Evolutionary conservation across 2,797 vertebrate genomes (phyloP), one percentile per base, ranked within the genome.

Genomic region (Cottoperca gobio): DNA sequence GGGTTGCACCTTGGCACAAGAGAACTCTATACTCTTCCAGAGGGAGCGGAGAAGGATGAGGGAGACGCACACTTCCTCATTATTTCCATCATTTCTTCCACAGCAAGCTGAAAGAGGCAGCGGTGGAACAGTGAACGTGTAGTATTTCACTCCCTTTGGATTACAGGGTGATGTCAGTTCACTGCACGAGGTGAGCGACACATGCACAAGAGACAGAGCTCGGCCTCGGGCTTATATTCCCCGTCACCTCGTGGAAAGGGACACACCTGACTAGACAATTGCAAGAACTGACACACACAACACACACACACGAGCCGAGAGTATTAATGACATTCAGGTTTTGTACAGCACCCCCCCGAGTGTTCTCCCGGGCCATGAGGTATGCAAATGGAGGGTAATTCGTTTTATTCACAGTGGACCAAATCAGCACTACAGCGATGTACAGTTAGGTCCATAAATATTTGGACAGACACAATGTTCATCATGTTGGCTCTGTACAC

Each of bases 321-420:
- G 61, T 85, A 72, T 54, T 76, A 70, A 75, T 76, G 82, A 81
- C 78, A 76, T 79, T 50, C 72, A 64, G 73, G 70, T 76, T 82
- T 72, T 62, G 63, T 33, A 54, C 69, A 65, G 65, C 75, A 78
- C 70, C 82, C 70, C 82, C 78, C 26, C 4, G 31, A 73, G 87
- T 73, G 57, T 78, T 76, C 72, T 81, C 17, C 53, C 7, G 43
- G 61, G 65, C 64, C 65, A 53, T 3, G 67, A 79, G 57, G 65
- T 81, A 84, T 86, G 88, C 77, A 89, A 86, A 90, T 82, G 72
- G n/a, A 6, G 64, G 64, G 45, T 65, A 80, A 85, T 85, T 87
- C 39, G 60, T 86, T 73, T 74, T 50, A 74, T 72, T 76, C 79
- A 69, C 53, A 63, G 50, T 11, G 53, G 53, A 79, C 61, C 28